phyloP scores from a whole-genome alignment of 1,140 invertebrate genomes.

The Dendroctonus ponderosae region DNA sequence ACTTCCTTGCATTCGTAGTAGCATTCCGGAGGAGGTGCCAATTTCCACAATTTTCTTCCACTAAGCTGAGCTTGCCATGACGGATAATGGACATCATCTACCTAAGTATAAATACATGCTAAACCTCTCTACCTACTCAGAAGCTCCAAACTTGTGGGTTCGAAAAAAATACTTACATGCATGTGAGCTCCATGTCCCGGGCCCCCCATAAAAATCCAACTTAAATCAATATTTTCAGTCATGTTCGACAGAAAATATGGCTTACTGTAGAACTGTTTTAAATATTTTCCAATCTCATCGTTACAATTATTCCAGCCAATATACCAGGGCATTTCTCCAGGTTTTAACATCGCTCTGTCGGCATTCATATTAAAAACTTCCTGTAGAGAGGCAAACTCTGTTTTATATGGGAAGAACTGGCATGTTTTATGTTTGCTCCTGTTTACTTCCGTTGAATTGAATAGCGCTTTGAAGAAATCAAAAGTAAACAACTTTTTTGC shows the following conservation, averaged over 20 bases:
- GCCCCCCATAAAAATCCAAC: slow-evolving; percentile 97
- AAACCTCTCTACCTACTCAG: not conserved
- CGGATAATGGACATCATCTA: slow-evolving; percentile 86
- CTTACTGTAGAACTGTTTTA: slow-evolving; percentile 75
- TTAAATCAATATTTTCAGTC: slow-evolving; percentile 80
- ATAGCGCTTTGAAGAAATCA: slow-evolving; percentile 77
- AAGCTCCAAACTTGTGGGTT: not conserved
- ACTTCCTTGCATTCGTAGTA: slow-evolving; percentile 69
- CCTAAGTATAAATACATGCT: slow-evolving; percentile 55
- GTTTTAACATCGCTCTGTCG: slow-evolving; percentile 61
- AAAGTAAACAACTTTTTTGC: slow-evolving; percentile 69
- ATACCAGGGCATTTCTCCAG: slow-evolving; percentile 77
- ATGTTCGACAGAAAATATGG: slow-evolving; percentile 86
- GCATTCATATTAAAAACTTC: slow-evolving; percentile 79
- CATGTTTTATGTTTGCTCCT: slow-evolving; percentile 61
- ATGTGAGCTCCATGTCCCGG: slow-evolving; percentile 89
- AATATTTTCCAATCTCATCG: slow-evolving; percentile 67
- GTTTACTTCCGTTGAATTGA: slow-evolving; percentile 58
- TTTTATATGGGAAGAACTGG: slow-evolving; percentile 91
- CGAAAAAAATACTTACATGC: slow-evolving; percentile 68
- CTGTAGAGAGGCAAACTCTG: slow-evolving; percentile 71
- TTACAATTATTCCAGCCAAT: slow-evolving; percentile 95
- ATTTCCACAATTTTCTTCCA: slow-evolving; percentile 80
- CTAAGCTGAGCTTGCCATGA: slow-evolving; percentile 94
- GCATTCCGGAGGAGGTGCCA: slow-evolving; percentile 88